These are phyloP conservation scores for Engystomops pustulosus DNA, from an alignment of 2,113 vertebrate genomes.

Conservation along the genomic window DNA sequence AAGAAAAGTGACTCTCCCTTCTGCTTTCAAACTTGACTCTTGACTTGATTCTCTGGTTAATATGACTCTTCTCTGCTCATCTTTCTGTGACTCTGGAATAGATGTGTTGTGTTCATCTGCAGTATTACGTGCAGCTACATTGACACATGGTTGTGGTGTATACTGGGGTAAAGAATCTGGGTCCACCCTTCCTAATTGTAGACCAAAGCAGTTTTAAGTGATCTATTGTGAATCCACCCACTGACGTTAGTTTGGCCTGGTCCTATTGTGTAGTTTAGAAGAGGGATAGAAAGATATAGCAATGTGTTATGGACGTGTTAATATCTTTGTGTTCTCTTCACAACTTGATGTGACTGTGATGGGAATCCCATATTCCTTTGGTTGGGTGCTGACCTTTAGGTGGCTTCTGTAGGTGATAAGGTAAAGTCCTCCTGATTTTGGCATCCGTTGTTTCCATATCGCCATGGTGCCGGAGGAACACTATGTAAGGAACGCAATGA, in stretches of 20 bases:
- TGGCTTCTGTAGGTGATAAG: neutral
- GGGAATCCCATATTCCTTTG: neutral
- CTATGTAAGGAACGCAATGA: neutral
- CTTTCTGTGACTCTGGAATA: no score
- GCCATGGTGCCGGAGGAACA: conserved; percentile 13
- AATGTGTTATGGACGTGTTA: neutral
- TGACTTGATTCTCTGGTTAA: no score
- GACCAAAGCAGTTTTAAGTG: neutral
- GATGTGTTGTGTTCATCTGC: no score
- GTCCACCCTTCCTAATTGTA: neutral
- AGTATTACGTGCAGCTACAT: no score
- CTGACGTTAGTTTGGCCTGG: neutral
- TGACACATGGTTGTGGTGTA: no score
- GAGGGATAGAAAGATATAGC: no score
- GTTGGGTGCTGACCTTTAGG: neutral
- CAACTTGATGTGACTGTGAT: neutral
- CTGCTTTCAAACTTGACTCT: no score
- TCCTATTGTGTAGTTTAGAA: neutral
- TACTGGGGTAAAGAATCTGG: no score
- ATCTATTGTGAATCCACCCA: neutral
- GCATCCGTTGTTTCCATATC: neutral
- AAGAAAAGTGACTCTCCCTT: no score
- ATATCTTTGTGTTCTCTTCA: neutral
- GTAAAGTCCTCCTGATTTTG: neutral
- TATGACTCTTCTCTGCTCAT: no score